A percentile compares a stretch with the other conserved stretches of the same genome.
Conservation (phyloP, 2,888 invertebrate species). For the Melipona beecheii region DNA sequence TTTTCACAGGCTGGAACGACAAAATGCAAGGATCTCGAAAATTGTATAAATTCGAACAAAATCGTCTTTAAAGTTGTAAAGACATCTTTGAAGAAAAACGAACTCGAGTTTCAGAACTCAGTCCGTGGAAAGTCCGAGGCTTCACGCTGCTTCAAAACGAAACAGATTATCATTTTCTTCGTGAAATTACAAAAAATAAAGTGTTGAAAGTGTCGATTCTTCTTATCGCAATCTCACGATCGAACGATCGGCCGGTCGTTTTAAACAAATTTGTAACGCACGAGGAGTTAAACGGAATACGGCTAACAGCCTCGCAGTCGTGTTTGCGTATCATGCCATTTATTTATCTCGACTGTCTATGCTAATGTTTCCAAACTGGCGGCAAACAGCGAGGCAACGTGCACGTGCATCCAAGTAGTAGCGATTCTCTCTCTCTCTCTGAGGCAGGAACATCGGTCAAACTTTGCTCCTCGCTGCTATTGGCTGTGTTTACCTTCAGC, state of each 20-base stretch:
- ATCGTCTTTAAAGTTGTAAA: too few species aligned
- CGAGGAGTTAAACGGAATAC: neutral
- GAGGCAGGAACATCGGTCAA: constrained; percentile 36
- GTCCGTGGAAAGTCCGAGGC: too few species aligned
- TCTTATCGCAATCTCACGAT: too few species aligned
- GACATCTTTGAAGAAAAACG: too few species aligned
- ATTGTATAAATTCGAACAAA: too few species aligned
- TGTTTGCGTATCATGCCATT: constrained; percentile 11
- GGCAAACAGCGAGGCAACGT: constrained; percentile 18
- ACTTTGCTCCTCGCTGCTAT: constrained; percentile 39
- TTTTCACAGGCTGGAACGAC: too few species aligned
- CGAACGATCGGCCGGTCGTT: neutral
- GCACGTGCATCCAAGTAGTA: neutral
- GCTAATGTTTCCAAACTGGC: constrained; percentile 33
- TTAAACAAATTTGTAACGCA: neutral
- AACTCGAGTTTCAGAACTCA: too few species aligned
- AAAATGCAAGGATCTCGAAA: too few species aligned
- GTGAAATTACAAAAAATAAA: too few species aligned
- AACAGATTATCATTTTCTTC: too few species aligned
- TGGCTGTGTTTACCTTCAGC: constrained; percentile 21
- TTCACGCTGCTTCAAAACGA: too few species aligned
- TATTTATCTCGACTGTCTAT: constrained; percentile 24
- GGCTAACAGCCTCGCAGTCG: neutral
- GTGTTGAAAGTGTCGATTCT: too few species aligned
- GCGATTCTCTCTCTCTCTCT: neutral